These are phyloP conservation scores for Crocuta crocuta DNA, from an alignment of 2,113 vertebrate genomes.

Conservation along the genomic window DNA sequence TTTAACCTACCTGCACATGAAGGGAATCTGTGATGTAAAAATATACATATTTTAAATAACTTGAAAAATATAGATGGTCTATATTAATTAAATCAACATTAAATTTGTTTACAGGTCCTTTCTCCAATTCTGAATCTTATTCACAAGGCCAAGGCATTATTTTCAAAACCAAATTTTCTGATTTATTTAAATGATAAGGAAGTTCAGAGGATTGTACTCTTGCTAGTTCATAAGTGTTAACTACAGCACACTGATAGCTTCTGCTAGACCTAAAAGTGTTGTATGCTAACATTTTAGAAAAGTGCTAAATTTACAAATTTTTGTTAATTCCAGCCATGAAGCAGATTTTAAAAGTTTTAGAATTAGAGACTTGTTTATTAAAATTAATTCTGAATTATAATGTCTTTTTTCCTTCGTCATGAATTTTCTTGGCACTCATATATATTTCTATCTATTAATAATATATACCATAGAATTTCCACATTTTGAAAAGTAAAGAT, in stretches of 20 bases:
- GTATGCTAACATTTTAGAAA: slow-evolving; percentile 1
- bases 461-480: slow-evolving; percentile 4
- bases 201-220: not conserved
- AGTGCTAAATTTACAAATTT: not conserved
- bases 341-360: not conserved
- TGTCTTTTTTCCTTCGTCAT: not conserved
- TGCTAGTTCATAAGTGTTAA: not conserved
- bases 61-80: not conserved
- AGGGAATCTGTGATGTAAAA: not conserved
- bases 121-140: not conserved
- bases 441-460: slow-evolving; percentile 49
- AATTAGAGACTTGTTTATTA: not conserved
- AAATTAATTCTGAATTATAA: slow-evolving; percentile 32
- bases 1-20: not conserved
- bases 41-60: not conserved
- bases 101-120: not conserved
- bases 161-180: not conserved
- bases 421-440: slow-evolving; percentile 8
- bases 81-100: not conserved
- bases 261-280: not conserved
- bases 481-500: slow-evolving; percentile 56
- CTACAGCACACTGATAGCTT: not conserved
- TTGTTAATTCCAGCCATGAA: not conserved
- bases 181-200: not conserved
- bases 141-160: not conserved